phyloP scores from a whole-genome alignment of 2,797 vertebrate species.

The Pagetopsis macropterus region DNA sequence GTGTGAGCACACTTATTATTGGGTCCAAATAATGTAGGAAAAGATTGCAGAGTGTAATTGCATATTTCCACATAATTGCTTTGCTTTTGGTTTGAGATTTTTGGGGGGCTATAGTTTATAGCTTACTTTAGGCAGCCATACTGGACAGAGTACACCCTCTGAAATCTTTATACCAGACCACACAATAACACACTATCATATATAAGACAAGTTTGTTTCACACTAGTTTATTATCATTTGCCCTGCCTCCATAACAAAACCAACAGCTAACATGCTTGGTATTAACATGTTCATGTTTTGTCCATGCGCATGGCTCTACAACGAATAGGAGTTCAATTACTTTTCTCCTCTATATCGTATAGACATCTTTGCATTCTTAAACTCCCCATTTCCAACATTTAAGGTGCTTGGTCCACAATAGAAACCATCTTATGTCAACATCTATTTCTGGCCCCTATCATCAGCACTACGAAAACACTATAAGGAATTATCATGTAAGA shows the following conservation, averaged over 20 bases:
- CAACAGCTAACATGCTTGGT: not conserved
- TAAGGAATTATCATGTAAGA: constrained; percentile 41
- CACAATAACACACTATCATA: not conserved
- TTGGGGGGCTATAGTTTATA: not conserved
- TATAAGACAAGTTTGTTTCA: not conserved
- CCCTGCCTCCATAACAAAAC: not conserved
- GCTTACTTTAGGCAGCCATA: not conserved
- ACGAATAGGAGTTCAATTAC: not conserved
- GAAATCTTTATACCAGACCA: not conserved
- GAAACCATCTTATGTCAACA: constrained; percentile 20
- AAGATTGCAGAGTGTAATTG: not conserved
- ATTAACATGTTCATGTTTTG: not conserved
- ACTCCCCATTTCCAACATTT: constrained; percentile 5
- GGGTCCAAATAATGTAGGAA: not conserved
- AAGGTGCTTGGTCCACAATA: constrained; percentile 13
- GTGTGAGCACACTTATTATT: constrained; percentile 16
- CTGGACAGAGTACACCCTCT: not conserved
- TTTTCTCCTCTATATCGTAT: not conserved
- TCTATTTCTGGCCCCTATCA: constrained; percentile 66
- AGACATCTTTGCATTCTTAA: not conserved
- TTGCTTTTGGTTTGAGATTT: not conserved
- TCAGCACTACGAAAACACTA: constrained; percentile 46
- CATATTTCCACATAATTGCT: not conserved
- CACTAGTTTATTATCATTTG: not conserved
- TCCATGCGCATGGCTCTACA: not conserved